Evolutionary conservation across 35 echinoderm and acorn worm species (phyloP).

Genomic region (Lytechinus pictus): DNA sequence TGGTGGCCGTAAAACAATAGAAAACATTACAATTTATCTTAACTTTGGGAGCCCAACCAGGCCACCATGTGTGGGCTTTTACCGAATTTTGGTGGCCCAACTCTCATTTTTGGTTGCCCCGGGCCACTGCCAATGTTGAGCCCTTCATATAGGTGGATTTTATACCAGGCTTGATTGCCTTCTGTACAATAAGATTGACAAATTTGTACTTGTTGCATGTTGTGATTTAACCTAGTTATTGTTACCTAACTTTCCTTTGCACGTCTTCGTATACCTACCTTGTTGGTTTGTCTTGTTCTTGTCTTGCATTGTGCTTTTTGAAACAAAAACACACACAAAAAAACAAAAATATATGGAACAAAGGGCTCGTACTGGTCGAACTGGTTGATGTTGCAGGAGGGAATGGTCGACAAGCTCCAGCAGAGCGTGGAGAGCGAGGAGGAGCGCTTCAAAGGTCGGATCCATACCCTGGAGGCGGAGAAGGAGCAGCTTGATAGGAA

Average conservation of each 20-base stretch:
- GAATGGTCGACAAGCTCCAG: conserved; percentile 87
- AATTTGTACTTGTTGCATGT: neutral
- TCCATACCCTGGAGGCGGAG: conserved; percentile 63
- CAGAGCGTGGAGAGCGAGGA: conserved; percentile 66
- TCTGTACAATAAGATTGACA: too few relatives aligned
- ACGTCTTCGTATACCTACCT: neutral
- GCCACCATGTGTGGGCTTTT: too few relatives aligned
- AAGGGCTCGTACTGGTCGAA: conserved; percentile 52
- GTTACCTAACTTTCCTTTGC: neutral
- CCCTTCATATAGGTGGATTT: too few relatives aligned
- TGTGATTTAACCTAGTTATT: neutral
- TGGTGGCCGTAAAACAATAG: too few relatives aligned
- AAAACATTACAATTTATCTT: too few relatives aligned
- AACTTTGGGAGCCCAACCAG: too few relatives aligned
- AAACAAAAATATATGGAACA: conserved; percentile 15
- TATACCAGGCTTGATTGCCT: too few relatives aligned
- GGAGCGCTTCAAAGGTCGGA: conserved; percentile 41
- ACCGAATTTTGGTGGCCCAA: too few relatives aligned
- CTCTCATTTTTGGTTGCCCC: too few relatives aligned
- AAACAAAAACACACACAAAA: conserved; percentile 23
- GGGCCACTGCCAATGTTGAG: too few relatives aligned
- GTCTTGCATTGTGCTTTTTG: neutral
- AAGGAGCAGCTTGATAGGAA: conserved; percentile 51
- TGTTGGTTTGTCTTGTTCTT: conserved; percentile 12
- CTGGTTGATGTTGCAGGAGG: conserved; percentile 69